Conservation (phyloP, 92 coral and sea anemone genomes). For the Desmophyllum pertusum region DNA sequence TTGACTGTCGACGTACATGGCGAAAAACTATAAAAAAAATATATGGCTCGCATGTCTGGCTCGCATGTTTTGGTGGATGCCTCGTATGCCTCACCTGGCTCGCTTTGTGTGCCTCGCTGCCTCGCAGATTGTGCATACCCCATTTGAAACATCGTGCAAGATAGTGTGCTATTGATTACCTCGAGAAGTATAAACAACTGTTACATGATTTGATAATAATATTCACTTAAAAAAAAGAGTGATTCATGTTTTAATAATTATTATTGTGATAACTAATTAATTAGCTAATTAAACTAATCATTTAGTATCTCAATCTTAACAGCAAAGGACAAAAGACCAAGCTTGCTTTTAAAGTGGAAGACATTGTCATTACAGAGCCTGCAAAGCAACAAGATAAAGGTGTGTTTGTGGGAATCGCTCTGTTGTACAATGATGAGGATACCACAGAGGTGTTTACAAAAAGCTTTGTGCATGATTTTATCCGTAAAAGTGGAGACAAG, state of each 20-base stretch:
- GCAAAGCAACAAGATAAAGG: constrained; percentile 4
- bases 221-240: not conserved
- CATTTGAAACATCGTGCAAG: too few species aligned
- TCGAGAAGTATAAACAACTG: too few species aligned
- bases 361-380: not conserved
- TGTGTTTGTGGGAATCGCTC: constrained; percentile 12
- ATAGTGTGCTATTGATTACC: too few species aligned
- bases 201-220: not conserved
- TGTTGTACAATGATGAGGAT: not conserved
- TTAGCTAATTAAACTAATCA: too few species aligned
- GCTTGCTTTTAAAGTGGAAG: not conserved
- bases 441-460: constrained; percentile 11
- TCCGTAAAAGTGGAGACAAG: not conserved
- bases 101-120: too few species aligned
- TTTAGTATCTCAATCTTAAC: not conserved
- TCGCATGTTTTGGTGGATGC: too few species aligned
- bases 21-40: too few species aligned
- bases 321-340: not conserved
- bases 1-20: too few species aligned
- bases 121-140: too few species aligned
- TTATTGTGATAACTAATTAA: not conserved
- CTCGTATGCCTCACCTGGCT: too few species aligned
- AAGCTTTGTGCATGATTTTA: not conserved
- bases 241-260: not conserved
- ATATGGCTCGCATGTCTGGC: too few species aligned